Evolutionary conservation across 2,113 vertebrate species (phyloP), one percentile per base, ranked within the genome.

Genomic region (Centrocercus urophasianus): DNA sequence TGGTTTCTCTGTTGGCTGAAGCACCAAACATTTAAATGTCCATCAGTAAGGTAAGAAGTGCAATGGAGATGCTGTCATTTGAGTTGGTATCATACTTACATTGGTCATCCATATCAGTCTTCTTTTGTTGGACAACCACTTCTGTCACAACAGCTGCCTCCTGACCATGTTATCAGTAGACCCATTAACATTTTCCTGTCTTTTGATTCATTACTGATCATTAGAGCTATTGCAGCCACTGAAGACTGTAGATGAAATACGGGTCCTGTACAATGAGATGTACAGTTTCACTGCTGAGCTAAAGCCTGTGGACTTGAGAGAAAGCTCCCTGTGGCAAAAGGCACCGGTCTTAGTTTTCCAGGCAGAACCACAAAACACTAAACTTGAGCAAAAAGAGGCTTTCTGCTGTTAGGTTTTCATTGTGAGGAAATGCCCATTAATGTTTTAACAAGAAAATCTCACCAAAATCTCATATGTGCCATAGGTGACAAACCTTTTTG

Each of bases 351-450:
- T 45, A 11, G 7, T 30, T 86, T 86, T 71, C 7, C 18, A 75
- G 47, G 11, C 40, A 89, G 8, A 1, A 1, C 27, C 1, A 1
- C 0, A 1, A 75, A 76, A 54, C 13, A 48, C 5, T 3, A 52
- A 18, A 40, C 3, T 77, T 74, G n/a, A 75, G 0, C 0, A 16
- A 52, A 81, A 61, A 24, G 32, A 86, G n/a, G 2, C 10, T 73
- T 73, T 59, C 30, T 88, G 3, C 24, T 82, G 10, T 20, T 78
- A 20, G 10, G 2, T 57, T 72, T 76, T 47, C 13, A 11, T 88
- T 94, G 40, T 86, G 30, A 14, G 0, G 0, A 21, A 38, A 28
- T 15, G 3, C n/a, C 22, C 80, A 8, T 71, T 64, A 60, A 38
- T 40, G 11, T 88, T 92, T 92, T 59, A 67, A 45, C 4, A 67